Base-by-base conservation (phyloP, 2,888 invertebrate genomes). In the Cataglyphis albicans region DNA sequence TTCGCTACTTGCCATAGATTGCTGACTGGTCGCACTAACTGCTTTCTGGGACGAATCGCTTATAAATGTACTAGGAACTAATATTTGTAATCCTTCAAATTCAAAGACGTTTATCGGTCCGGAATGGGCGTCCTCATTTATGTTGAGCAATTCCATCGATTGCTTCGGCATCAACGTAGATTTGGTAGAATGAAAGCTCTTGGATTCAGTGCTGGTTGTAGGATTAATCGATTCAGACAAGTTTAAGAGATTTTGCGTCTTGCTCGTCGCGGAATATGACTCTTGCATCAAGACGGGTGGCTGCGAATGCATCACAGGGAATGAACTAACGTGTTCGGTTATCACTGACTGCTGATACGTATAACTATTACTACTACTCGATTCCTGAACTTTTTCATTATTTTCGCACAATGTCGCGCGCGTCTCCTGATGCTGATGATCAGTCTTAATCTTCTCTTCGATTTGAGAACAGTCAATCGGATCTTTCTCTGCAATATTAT, bases 81-180 rank as follows among this genome's bases (percentile, higher is more conserved):
- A 91, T 84, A 95, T 94, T 81, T 94, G 94, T 73, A 95, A 91
- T 61, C 95, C 95, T 84, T 96, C 96, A 91, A 96, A 95, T 88
- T 95, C 95, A 82, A 95, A 95, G 80, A 95, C 95, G 89, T 95
- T 95, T 83, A 94, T 93, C 48, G 94, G 94, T 29, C 94, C 94
- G 55, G 94, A 93, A 75, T 94, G 94, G 55, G 94, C 94, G 83
- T 94, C 94, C 82, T 94, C 94, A 76, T 93, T 94, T 65, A 94
- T 94, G 86, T 94, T 94, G 61, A 94, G 88, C 44, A 94, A 86
- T 83, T 94, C 94, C 48, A 93, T 90, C 21, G 93, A 90, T 61
- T 93, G 93, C 83, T 94, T 93, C 61, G 93, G 93, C 78, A 91
- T 87, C 78, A 91, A 88, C 2, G 91, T 52, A 52, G 52, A 88